Evolutionary conservation across 2,888 invertebrate species (phyloP).

Genomic region (Phaedon cochleariae): DNA sequence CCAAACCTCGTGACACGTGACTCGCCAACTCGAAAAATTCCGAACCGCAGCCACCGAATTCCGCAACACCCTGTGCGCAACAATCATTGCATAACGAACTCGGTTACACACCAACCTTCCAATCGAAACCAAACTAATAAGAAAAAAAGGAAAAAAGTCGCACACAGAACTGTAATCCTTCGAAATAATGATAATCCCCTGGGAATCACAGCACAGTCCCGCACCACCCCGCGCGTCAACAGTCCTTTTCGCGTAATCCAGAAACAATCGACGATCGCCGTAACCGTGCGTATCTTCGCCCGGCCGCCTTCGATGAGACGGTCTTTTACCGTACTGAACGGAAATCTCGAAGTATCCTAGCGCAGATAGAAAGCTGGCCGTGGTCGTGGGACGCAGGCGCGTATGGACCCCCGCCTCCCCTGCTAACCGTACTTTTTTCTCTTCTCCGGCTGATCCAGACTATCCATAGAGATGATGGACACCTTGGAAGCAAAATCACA

Average conservation of each 20-base stretch:
- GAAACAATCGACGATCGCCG: constrained; percentile 7
- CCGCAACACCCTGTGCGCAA: constrained; percentile 11
- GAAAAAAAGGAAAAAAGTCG: constrained; percentile 23
- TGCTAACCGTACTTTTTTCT: constrained; percentile 48
- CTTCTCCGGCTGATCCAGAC: constrained; percentile 3
- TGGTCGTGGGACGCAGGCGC: constrained; percentile 48
- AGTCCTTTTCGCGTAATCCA: too few relatives aligned
- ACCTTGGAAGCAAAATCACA: too few relatives aligned
- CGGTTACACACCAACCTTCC: constrained; percentile 30
- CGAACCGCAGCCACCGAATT: neutral
- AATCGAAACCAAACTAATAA: too few relatives aligned
- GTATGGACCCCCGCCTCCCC: constrained; percentile 18
- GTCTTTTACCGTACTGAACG: constrained; percentile 32
- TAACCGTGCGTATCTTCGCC: constrained; percentile 18
- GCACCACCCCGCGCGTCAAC: too few relatives aligned
- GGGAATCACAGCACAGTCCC: neutral
- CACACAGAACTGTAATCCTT: constrained; percentile 22
- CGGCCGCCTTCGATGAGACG: neutral
- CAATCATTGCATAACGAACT: constrained; percentile 24
- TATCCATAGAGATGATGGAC: too few relatives aligned
- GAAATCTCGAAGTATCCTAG: constrained; percentile 2
- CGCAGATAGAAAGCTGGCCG: constrained; percentile 58
- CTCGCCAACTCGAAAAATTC: neutral
- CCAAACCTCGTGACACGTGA: too few relatives aligned
- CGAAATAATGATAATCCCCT: too few relatives aligned